These are phyloP conservation scores for Brachyrhaphis roseni DNA, from an alignment of 2,797 vertebrate genomes.

Conservation along the genomic window DNA sequence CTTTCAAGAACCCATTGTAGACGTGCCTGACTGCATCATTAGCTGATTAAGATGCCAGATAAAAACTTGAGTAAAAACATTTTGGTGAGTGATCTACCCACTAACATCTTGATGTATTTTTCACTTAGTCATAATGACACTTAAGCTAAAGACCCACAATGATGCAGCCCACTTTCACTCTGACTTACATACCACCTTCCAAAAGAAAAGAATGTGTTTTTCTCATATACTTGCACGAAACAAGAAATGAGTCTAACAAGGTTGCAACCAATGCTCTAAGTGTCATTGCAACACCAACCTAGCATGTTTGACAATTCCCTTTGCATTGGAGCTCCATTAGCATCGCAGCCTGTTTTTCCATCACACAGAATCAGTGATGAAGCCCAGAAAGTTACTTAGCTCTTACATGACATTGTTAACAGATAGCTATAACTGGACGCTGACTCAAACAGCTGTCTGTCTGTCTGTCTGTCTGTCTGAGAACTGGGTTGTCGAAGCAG, in stretches of 20 bases:
- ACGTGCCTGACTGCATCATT: neutral
- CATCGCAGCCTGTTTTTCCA: constrained; percentile 2
- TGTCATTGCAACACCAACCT: neutral
- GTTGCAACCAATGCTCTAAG: constrained; percentile 10
- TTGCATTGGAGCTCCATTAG: constrained; percentile 29
- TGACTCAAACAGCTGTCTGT: neutral
- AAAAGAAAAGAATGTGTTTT: neutral
- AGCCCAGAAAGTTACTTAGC: constrained; percentile 1
- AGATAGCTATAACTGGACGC: neutral
- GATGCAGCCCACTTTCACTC: constrained; percentile 50
- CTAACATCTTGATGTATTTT: constrained; percentile 27
- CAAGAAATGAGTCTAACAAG: neutral
- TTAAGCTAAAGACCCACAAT: constrained; percentile 25
- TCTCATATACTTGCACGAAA: neutral
- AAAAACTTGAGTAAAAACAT: neutral
- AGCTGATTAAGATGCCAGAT: neutral
- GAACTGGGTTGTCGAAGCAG: constrained; percentile 14
- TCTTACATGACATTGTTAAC: constrained; percentile 15
- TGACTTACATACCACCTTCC: constrained; percentile 20
- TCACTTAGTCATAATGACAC: constrained; percentile 46
- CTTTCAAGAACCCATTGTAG: neutral
- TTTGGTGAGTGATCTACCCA: constrained; percentile 30
- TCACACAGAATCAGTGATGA: constrained; percentile 15
- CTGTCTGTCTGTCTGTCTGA: neutral
- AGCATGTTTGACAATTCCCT: neutral